Evolutionary conservation across 2,797 vertebrate species (phyloP).

Genomic region (Knipowitschia caucasica): DNA sequence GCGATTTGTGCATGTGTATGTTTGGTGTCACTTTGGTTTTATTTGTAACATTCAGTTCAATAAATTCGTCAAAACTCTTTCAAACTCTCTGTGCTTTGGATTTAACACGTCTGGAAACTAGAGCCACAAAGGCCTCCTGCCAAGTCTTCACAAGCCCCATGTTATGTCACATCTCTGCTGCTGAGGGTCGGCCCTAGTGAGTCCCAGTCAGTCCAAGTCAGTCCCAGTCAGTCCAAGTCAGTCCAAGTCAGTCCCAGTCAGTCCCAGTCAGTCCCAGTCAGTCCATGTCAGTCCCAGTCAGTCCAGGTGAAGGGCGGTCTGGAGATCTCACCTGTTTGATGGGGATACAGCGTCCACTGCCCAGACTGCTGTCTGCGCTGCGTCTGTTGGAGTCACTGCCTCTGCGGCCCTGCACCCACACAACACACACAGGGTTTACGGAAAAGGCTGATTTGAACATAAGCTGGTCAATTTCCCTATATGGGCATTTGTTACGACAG

Average conservation of each 20-base stretch:
- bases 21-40: no score
- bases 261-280: no score
- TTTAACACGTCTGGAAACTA: constrained; percentile 18
- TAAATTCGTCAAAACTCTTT: not conserved
- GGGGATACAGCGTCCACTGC: constrained; percentile 86
- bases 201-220: no score
- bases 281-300: no score
- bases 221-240: no score
- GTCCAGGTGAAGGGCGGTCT: no score
- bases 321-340: constrained; percentile 85
- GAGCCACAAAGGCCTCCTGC: constrained; percentile 41
- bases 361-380: constrained; percentile 84
- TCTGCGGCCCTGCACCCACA: constrained; percentile 84
- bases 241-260: no score
- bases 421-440: not conserved
- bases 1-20: no score
- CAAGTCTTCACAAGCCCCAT: constrained; percentile 33
- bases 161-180: constrained; percentile 24
- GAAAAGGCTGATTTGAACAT: no score
- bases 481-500: no score
- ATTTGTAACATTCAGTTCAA: not conserved
- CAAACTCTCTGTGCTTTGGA: not conserved
- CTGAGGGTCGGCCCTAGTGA: no score
- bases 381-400: constrained; percentile 92
- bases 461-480: no score